A percentile compares a stretch with the other conserved stretches of the same genome.
phyloP scores from a whole-genome alignment of 30 jellyfish, hydroid and myxozoan species.

The Rhopilema esculentum region DNA sequence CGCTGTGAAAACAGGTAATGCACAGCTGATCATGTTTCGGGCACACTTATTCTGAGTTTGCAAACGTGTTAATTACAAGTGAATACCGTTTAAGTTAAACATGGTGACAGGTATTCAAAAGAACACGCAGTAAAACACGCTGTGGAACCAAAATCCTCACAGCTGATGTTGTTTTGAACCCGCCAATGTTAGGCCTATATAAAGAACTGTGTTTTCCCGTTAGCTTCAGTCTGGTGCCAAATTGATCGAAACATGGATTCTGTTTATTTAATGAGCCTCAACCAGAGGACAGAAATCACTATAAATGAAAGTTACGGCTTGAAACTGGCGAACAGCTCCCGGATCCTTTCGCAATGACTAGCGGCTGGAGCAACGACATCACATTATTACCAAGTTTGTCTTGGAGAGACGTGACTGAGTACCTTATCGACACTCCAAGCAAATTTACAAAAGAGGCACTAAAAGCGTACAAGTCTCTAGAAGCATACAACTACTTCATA shows the following conservation, averaged over 20 bases:
- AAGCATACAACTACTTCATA: conserved; percentile 10
- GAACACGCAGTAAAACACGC: background rate
- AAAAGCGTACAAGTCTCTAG: conserved; percentile 49
- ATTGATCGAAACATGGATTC: background rate
- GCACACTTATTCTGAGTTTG: background rate
- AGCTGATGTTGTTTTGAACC: background rate
- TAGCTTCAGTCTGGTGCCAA: background rate
- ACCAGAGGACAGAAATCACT: background rate
- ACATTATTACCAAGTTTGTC: conserved; percentile 28
- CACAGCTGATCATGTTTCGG: background rate
- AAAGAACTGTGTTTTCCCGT: background rate
- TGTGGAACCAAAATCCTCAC: background rate
- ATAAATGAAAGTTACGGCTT: background rate
- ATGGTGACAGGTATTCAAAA: background rate
- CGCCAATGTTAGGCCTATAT: background rate
- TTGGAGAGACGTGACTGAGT: conserved; percentile 61
- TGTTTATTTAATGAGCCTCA: background rate
- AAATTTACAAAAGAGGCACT: conserved; percentile 30
- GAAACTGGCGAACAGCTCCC: conserved; percentile 51
- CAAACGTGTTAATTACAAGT: background rate
- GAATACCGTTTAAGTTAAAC: background rate
- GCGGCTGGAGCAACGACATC: conserved; percentile 53
- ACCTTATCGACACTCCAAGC: conserved; percentile 54
- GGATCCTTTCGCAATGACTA: conserved; percentile 37
- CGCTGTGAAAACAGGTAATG: background rate